phyloP scores from a whole-genome alignment of 2,113 vertebrate genomes.

The Rutilus rutilus region DNA sequence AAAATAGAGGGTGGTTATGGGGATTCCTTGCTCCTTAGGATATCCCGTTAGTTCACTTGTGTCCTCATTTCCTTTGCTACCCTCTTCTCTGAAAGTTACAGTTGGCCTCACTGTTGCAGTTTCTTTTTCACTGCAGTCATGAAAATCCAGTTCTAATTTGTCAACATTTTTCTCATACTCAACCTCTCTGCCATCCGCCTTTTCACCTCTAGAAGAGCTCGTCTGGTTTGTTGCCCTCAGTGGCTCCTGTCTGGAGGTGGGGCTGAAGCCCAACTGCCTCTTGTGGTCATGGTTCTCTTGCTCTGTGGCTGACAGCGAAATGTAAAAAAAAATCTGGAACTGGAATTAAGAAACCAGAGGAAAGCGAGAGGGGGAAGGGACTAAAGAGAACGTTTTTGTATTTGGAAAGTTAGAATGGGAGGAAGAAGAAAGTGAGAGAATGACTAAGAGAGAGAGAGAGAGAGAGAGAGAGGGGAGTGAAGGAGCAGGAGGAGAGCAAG shows the following conservation, averaged over 20 bases:
- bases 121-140: background rate
- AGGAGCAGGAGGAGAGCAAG: conserved; percentile 50
- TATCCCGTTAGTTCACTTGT: background rate
- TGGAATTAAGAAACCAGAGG: conserved; percentile 58
- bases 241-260: conserved; percentile 49
- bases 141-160: background rate
- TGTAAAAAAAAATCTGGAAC: conserved; percentile 52
- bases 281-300: conserved; percentile 57
- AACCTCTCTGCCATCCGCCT: background rate
- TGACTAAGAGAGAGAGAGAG: background rate
- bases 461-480: background rate
- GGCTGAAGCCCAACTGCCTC: conserved; percentile 50
- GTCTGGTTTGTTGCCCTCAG: conserved; percentile 25
- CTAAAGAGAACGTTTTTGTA: background rate
- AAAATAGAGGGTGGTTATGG: conserved; percentile 17
- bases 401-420: conserved; percentile 25
- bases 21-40: conserved; percentile 33
- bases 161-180: background rate
- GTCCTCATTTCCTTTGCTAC: background rate
- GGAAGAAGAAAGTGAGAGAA: conserved; percentile 31
- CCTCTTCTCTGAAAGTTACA: background rate
- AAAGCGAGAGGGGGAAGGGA: conserved; percentile 26
- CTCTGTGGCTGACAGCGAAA: conserved; percentile 50
- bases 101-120: background rate
- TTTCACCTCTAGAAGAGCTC: background rate